Base-by-base conservation (phyloP, 2,888 invertebrate species). In the Papilio gigon region DNA sequence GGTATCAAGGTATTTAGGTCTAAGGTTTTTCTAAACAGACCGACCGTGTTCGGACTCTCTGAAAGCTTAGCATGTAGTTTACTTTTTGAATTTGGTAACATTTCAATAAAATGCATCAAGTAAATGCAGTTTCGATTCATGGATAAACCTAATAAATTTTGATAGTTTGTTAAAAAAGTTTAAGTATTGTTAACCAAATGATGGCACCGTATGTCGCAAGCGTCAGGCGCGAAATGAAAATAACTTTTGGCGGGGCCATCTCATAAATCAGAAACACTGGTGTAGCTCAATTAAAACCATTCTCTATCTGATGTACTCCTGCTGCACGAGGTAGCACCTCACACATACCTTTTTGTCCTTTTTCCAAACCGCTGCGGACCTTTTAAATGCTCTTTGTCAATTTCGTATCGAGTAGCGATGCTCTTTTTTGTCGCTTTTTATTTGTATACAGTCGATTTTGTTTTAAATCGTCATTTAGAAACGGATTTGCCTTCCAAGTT, bases 261-360 rank as follows among this genome's bases (percentile, higher is more conserved):
- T 84, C 89, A 90, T 92, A 92, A 90, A 92, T 92, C 91, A 91
- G 89, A 84, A 87, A 83, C 83, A 85, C 84, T 85, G 83, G 87
- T 89, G 90, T 84, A 84, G 90, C 89, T 91, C 91, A 92, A 92
- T 92, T 92, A 91, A 90, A 90, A 84, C 80, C 79, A 65, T 80
- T 80, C 80, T 78, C 83, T 88, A 91, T 91, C 91, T 80, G 90
- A 91, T 91, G 84, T 82, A 85, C 87, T 84, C 80, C 85, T 77
- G 82, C 79, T 82, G 80, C 84, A 79, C 81, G 81, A 83, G 84
- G 82, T 80, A 76, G 74, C 70, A 61, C 70, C 70, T 66, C 74
- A 72, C 60, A 74, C 12, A 76, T 22, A 37, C 30, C 20, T 53
- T 68, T 65, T 60, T 75, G 76, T 47, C 42, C 25, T 37, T 69